Conservation (phyloP, 2,888 invertebrate species). For the Folsomia candida region DNA sequence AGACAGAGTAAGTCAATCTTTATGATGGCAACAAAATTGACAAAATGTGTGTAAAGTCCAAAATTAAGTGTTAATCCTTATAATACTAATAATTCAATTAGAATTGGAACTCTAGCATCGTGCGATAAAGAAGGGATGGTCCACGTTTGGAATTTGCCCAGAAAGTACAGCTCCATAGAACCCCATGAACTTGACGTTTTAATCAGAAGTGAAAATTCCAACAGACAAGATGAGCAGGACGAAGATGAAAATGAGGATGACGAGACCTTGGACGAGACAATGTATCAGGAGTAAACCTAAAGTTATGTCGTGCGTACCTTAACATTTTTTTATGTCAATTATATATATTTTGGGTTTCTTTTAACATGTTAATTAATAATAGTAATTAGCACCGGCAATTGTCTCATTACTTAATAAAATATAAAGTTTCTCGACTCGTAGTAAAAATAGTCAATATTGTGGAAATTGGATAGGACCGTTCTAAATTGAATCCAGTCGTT, state of each 20-base stretch:
- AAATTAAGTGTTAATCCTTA: background rate
- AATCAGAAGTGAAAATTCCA: conserved; percentile 2
- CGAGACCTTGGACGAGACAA: background rate
- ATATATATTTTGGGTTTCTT: too few species aligned
- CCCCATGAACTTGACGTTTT: conserved; percentile 32
- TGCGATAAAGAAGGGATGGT: conserved; percentile 35
- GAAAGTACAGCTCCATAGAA: conserved; percentile 23
- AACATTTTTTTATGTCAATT: too few species aligned
- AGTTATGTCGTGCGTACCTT: too few species aligned
- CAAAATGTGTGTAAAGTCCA: background rate
- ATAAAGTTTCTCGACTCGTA: too few species aligned
- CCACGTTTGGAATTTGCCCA: conserved; percentile 46
- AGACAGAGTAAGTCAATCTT: conserved; percentile 27
- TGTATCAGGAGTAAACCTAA: too few species aligned
- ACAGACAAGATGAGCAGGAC: background rate
- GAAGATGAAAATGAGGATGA: background rate
- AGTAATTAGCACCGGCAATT: too few species aligned
- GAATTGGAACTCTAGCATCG: conserved; percentile 31
- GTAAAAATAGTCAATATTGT: too few species aligned
- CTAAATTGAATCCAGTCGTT: too few species aligned
- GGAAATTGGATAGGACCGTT: too few species aligned
- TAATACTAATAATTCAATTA: background rate
- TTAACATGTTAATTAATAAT: too few species aligned
- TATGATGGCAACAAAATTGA: background rate
- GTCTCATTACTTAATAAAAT: too few species aligned